These are phyloP conservation scores for Corythoichthys intestinalis DNA, from an alignment of 2,113 vertebrate genomes.

Conservation along the genomic window DNA sequence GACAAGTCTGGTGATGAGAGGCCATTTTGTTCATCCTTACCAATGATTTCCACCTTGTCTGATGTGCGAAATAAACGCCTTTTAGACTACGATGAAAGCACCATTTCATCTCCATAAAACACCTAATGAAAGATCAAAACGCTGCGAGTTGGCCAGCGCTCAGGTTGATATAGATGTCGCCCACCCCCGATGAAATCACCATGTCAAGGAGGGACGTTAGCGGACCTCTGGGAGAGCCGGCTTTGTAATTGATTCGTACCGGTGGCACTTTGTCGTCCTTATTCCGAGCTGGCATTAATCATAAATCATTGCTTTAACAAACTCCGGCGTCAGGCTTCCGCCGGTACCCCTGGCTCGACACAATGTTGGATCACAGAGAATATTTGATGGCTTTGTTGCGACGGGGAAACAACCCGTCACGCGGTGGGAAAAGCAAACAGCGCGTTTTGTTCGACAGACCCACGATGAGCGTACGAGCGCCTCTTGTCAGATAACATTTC, in stretches of 20 bases:
- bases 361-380: constrained; percentile 74
- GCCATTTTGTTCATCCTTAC: background rate
- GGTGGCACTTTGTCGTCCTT: constrained; percentile 73
- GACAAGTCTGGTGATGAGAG: background rate
- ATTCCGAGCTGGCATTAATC: constrained; percentile 77
- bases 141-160: constrained; percentile 58
- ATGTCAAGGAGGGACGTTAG: constrained; percentile 69
- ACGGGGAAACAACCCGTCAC: constrained; percentile 75
- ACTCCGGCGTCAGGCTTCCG: constrained; percentile 72
- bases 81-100: constrained; percentile 51
- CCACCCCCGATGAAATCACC: constrained; percentile 73
- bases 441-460: constrained; percentile 70
- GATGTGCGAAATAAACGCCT: constrained; percentile 50
- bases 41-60: constrained; percentile 42
- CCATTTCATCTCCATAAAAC: constrained; percentile 66
- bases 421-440: constrained; percentile 72
- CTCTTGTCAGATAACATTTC: constrained; percentile 71
- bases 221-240: constrained; percentile 68
- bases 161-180: constrained; percentile 66
- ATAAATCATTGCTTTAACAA: constrained; percentile 81
- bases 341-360: constrained; percentile 67
- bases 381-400: constrained; percentile 76
- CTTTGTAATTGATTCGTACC: constrained; percentile 77
- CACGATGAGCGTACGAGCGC: constrained; percentile 46
- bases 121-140: constrained; percentile 69